Percentiles rank a stretch among this genome's conserved stretches.
These are phyloP conservation scores for Zaprionus lineosus DNA, from an alignment of 2,888 invertebrate species.

Conservation along the genomic window DNA sequence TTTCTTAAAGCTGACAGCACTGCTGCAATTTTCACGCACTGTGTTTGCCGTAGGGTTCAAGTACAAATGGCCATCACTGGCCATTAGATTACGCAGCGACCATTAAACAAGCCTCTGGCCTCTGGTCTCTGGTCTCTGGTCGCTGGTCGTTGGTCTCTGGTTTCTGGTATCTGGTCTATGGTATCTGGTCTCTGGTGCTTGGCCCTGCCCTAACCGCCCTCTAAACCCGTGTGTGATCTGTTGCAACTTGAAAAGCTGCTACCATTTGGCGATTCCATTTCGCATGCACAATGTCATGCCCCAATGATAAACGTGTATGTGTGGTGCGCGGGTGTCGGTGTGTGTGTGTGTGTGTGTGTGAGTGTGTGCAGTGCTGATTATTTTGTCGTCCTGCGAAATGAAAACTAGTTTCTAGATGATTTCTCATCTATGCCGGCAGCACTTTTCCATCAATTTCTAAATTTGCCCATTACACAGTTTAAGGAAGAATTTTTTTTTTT, in stretches of 20 bases:
- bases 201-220: neutral
- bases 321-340: neutral
- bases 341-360: conserved; percentile 10
- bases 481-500: no score
- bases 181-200: neutral
- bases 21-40: conserved; percentile 4
- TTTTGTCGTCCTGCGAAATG: conserved; percentile 54
- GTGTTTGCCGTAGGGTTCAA: conserved; percentile 4
- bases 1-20: neutral
- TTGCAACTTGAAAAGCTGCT: conserved; percentile 27
- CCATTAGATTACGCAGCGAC: conserved; percentile 65
- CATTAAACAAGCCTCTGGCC: conserved; percentile 58
- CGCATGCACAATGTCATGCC: conserved; percentile 42
- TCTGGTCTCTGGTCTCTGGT: conserved; percentile 8
- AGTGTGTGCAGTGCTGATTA: conserved; percentile 45
- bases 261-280: conserved; percentile 40
- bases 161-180: neutral
- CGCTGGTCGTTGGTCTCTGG: conserved; percentile 18
- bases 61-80: conserved; percentile 37
- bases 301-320: conserved; percentile 33
- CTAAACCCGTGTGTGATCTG: conserved; percentile 20
- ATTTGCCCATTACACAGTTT: no score
- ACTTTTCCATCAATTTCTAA: conserved; percentile 17
- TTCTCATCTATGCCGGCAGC: conserved; percentile 20
- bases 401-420: conserved; percentile 51